phyloP scores from a whole-genome alignment of 2,113 vertebrate genomes.

The Plecturocebus donacophilus region DNA sequence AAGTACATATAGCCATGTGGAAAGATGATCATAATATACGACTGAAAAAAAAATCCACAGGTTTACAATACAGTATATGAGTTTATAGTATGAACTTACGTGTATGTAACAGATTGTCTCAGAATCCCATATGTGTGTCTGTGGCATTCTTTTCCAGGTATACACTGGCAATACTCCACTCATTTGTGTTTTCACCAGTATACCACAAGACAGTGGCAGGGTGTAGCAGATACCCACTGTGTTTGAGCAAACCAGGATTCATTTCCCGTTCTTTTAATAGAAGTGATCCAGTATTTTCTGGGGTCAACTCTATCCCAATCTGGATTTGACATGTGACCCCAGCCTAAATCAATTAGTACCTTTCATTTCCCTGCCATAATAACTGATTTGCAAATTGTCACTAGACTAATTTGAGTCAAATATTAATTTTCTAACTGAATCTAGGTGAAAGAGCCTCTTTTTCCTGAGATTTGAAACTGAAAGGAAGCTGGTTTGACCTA shows the following conservation, averaged over 20 bases:
- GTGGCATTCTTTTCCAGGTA: neutral
- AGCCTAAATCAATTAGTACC: neutral
- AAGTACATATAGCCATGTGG: neutral
- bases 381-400: neutral
- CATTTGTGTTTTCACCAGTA: neutral
- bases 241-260: neutral
- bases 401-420: neutral
- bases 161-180: neutral
- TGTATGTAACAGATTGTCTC: neutral
- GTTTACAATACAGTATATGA: neutral
- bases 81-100: neutral
- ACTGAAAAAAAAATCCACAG: neutral
- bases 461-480: neutral
- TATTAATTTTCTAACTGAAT: neutral
- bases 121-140: neutral
- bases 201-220: neutral
- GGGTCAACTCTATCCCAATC: neutral
- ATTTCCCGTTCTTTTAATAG: neutral
- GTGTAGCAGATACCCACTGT: neutral
- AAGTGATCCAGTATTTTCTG: neutral
- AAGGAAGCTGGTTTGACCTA: neutral
- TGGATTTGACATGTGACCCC: neutral
- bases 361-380: neutral
- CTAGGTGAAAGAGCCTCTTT: neutral
- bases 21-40: neutral